Evolutionary conservation across 2,888 invertebrate species (phyloP).

Genomic region (Slavum lentiscoides): DNA sequence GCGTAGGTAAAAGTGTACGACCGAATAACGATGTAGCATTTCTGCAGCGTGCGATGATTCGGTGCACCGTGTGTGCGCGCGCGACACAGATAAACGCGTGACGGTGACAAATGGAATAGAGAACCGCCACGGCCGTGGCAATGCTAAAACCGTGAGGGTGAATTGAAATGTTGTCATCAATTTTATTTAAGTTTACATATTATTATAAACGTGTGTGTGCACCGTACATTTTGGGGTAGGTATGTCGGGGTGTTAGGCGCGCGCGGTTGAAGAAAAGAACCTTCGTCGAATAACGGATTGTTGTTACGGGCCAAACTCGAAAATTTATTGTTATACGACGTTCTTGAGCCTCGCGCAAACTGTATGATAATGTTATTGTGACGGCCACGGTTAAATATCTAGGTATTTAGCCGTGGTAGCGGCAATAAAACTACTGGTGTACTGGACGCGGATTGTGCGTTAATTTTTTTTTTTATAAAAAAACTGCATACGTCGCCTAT

Average conservation of each 20-base stretch:
- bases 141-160: slow-evolving; percentile 34
- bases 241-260: not conserved
- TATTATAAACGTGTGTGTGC: not conserved
- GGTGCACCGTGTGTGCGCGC: slow-evolving; percentile 30
- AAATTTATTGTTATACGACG: slow-evolving; percentile 32
- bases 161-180: slow-evolving; percentile 53
- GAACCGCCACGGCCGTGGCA: slow-evolving; percentile 9
- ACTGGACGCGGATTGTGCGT: no score
- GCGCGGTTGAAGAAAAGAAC: slow-evolving; percentile 8
- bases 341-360: no score
- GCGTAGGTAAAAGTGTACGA: no score
- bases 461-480: no score
- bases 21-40: slow-evolving; percentile 33
- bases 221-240: not conserved
- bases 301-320: not conserved
- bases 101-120: slow-evolving; percentile 49
- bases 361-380: not conserved
- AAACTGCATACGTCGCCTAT: no score
- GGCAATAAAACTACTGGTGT: not conserved
- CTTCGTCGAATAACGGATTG: slow-evolving; percentile 14
- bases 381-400: no score
- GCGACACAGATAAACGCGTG: slow-evolving; percentile 48
- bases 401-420: no score
- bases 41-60: not conserved
- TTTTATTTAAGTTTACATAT: slow-evolving; percentile 50